Conservation (phyloP, 1,140 invertebrate genomes). For the Dreissena rostriformis region DNA sequence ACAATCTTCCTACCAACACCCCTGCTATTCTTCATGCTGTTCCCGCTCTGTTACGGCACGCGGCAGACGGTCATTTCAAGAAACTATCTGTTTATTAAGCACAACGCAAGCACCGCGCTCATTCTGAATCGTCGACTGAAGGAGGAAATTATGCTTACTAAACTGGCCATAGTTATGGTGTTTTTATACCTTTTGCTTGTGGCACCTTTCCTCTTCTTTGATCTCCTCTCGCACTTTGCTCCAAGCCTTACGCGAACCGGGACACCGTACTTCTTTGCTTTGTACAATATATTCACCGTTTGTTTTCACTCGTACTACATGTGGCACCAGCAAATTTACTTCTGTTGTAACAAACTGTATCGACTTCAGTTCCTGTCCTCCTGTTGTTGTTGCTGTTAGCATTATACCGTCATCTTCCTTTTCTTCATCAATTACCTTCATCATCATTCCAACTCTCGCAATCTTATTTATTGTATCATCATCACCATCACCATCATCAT, state of each 20-base stretch:
- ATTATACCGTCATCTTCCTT: neutral
- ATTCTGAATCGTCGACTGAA: conserved; percentile 70
- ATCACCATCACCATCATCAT: too few relatives aligned
- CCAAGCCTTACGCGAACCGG: conserved; percentile 61
- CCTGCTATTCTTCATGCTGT: conserved; percentile 67
- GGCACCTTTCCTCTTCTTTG: conserved; percentile 66
- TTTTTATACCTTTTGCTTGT: conserved; percentile 73
- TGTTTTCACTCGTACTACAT: conserved; percentile 75
- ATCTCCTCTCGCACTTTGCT: conserved; percentile 65
- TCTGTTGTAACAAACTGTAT: conserved; percentile 76
- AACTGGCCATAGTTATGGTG: conserved; percentile 71
- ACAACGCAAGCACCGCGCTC: conserved; percentile 65
- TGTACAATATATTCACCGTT: conserved; percentile 73
- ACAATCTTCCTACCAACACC: conserved; percentile 74
- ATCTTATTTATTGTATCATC: too few relatives aligned
- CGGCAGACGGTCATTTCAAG: conserved; percentile 61
- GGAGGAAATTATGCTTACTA: conserved; percentile 72
- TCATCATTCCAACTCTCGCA: too few relatives aligned
- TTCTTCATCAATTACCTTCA: too few relatives aligned
- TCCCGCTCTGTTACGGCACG: conserved; percentile 64
- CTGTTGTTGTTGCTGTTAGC: conserved; percentile 76
- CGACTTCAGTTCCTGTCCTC: conserved; percentile 69
- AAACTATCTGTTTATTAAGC: conserved; percentile 68
- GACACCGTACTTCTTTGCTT: conserved; percentile 64
- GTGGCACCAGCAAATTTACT: conserved; percentile 75